Conservation (phyloP, 2,888 invertebrate genomes). For the Pyrrhia umbra region DNA sequence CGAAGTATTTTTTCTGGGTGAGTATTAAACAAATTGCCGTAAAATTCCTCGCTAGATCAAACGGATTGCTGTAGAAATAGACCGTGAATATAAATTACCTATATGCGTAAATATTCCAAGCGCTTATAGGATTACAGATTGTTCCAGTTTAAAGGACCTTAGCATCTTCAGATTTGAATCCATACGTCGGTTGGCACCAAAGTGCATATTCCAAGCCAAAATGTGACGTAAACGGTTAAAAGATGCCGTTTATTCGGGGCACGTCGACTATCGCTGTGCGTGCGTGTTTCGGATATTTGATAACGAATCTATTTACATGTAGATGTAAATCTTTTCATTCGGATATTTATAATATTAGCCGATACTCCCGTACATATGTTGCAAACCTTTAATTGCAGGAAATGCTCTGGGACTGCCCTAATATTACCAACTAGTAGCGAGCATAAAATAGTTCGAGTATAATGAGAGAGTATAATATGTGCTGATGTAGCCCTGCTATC, state of each 20-base stretch:
- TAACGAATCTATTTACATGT: constrained; percentile 60
- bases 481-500: background rate
- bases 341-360: constrained; percentile 38
- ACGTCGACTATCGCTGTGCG: constrained; percentile 73
- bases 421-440: background rate
- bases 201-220: constrained; percentile 78
- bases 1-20: constrained; percentile 19
- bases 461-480: constrained; percentile 16
- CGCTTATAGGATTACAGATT: constrained; percentile 49
- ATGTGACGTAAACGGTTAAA: constrained; percentile 79
- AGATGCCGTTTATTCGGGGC: constrained; percentile 72
- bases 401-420: background rate
- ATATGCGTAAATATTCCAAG: constrained; percentile 24
- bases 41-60: constrained; percentile 51
- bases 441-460: constrained; percentile 11
- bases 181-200: constrained; percentile 74
- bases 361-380: constrained; percentile 18
- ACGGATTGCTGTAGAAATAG: constrained; percentile 39
- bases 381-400: background rate
- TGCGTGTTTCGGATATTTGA: constrained; percentile 69
- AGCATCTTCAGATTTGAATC: constrained; percentile 64
- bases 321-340: constrained; percentile 55
- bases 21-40: constrained; percentile 37
- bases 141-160: constrained; percentile 70
- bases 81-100: constrained; percentile 37